Evolutionary conservation across 2,113 vertebrate species (phyloP).

Genomic region (Typhlomys cinereus): DNA sequence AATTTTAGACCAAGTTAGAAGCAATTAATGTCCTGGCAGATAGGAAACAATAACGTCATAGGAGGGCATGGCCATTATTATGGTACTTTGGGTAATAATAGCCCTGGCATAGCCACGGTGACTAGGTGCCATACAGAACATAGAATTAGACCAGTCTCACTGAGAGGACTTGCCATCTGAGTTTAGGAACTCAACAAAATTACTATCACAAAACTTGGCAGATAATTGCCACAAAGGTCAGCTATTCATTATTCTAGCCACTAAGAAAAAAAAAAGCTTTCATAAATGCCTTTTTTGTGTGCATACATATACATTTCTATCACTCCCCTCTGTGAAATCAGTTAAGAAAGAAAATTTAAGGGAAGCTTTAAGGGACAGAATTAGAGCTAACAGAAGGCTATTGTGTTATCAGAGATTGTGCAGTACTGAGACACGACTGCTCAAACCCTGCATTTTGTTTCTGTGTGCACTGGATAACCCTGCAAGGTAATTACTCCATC

Average conservation of each 20-base stretch:
- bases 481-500: conserved; percentile 54
- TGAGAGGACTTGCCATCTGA: conserved; percentile 44
- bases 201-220: conserved; percentile 44
- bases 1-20: conserved; percentile 78
- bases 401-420: conserved; percentile 32
- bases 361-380: conserved; percentile 46
- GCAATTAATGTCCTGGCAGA: conserved; percentile 69
- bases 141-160: conserved; percentile 68
- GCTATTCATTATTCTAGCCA: conserved; percentile 4
- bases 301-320: not conserved
- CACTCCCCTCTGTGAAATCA: conserved; percentile 33
- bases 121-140: conserved; percentile 63
- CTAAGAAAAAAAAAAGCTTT: not conserved
- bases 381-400: conserved; percentile 55
- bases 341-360: conserved; percentile 35
- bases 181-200: conserved; percentile 52
- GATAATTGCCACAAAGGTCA: conserved; percentile 47
- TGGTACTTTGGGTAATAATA: conserved; percentile 72
- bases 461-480: conserved; percentile 46
- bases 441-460: conserved; percentile 42
- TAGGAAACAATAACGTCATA: conserved; percentile 74
- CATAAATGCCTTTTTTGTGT: conserved; percentile 25
- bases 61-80: conserved; percentile 68
- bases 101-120: conserved; percentile 57
- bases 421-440: not conserved